Conservation (phyloP, 2,888 invertebrate species). For the Anthophora plumipes region DNA sequence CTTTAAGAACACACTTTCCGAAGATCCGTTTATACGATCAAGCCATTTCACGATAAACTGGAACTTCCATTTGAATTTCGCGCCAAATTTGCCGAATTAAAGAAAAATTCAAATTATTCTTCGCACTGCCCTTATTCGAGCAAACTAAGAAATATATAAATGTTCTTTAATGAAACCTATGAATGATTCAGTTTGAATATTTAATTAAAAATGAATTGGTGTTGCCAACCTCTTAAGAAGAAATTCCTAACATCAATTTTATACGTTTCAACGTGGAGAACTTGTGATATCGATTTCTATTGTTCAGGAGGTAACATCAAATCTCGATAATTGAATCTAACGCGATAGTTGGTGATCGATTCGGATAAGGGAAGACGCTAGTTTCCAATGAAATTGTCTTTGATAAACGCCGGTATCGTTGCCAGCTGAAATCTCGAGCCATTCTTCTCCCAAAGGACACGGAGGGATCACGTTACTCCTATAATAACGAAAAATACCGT, state of each 20-base stretch:
- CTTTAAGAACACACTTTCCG: background rate
- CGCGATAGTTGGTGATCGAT: constrained; percentile 4
- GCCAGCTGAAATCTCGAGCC: background rate
- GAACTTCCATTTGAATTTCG: background rate
- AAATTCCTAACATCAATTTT: background rate
- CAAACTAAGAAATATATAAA: no score
- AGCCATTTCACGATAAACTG: background rate
- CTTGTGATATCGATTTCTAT: background rate
- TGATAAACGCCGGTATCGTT: constrained; percentile 33
- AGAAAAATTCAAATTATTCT: background rate
- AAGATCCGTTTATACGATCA: background rate
- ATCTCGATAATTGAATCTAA: constrained; percentile 37
- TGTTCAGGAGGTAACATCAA: constrained; percentile 1
- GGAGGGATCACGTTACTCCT: constrained; percentile 40
- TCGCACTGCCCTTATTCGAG: no score
- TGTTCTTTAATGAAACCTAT: no score
- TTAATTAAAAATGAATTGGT: background rate
- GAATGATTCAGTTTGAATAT: no score
- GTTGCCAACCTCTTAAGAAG: background rate
- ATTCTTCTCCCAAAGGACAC: constrained; percentile 42
- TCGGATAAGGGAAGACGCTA: constrained; percentile 14
- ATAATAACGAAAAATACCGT: constrained; percentile 41
- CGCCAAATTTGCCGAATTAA: background rate
- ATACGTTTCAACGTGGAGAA: background rate
- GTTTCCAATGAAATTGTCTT: constrained; percentile 26